A percentile compares a stretch with the other conserved stretches of the same genome.
phyloP scores from a whole-genome alignment of 2,888 invertebrate species.

The Matsumyia berberina region DNA sequence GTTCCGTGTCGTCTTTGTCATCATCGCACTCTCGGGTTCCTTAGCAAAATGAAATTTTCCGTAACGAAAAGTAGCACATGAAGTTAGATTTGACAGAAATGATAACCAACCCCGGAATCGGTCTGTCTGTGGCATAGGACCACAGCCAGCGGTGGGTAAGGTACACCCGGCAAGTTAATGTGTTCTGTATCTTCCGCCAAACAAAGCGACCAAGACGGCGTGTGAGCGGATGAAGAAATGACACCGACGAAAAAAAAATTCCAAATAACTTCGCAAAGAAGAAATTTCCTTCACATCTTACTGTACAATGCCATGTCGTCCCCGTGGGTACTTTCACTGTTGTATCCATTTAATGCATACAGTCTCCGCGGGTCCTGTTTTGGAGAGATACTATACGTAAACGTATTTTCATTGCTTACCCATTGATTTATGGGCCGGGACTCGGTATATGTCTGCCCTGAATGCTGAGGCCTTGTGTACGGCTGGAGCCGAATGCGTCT shows the following conservation, averaged over 20 bases:
- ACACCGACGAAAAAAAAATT: slow-evolving; percentile 25
- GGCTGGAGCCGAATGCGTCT: slow-evolving; percentile 43
- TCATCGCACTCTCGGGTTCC: slow-evolving; percentile 33
- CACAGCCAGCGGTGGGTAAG: background rate
- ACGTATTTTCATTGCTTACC: slow-evolving; percentile 47
- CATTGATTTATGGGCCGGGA: slow-evolving; percentile 64
- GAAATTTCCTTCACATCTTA: slow-evolving; percentile 42
- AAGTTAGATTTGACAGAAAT: slow-evolving; percentile 50
- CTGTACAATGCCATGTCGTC: slow-evolving; percentile 9
- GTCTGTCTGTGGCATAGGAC: slow-evolving; percentile 16
- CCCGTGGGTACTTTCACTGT: slow-evolving; percentile 27
- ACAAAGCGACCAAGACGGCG: slow-evolving; percentile 36
- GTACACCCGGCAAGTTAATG: slow-evolving; percentile 42
- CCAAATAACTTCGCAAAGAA: slow-evolving; percentile 31
- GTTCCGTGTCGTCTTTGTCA: slow-evolving; percentile 60
- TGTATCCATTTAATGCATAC: slow-evolving; percentile 63
- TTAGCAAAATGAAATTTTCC: slow-evolving; percentile 38
- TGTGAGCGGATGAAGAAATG: slow-evolving; percentile 46
- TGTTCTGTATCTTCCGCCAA: slow-evolving; percentile 53
- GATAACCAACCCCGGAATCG: slow-evolving; percentile 54
- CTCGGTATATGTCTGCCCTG: slow-evolving; percentile 9
- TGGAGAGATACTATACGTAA: slow-evolving; percentile 62
- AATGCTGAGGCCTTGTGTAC: slow-evolving; percentile 14
- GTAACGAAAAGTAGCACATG: slow-evolving; percentile 14
- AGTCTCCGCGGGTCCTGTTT: slow-evolving; percentile 60